Evolutionary conservation across 1,140 invertebrate species (phyloP), one percentile per base, ranked within the genome.

Genomic region (Brachionus asplanchnoidis): DNA sequence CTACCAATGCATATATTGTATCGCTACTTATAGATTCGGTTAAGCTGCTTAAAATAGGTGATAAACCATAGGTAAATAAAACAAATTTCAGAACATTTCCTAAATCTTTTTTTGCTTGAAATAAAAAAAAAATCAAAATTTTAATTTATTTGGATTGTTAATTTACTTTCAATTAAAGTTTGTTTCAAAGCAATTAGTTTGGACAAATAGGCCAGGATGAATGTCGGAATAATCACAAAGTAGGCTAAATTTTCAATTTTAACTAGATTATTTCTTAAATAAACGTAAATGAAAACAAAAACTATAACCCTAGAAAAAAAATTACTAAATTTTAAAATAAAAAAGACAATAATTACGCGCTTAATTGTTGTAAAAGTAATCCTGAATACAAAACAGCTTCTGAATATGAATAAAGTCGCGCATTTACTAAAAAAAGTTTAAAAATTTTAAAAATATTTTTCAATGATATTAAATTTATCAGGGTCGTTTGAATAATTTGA

Each of bases 21-120:
- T 99, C 96, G 1, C 96, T 98, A 87, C 95, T 97, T 0, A 98
- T 94, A 0, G 95, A 96, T 88, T 97, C 95, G 0, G 97, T 98
- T 42, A 98, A 90, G 0, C 95, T 97, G 89, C 97, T 95, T n/a
- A 98, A 89, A 28, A 97, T 92, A 0, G 96, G 95, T 0, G 95
- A 96, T 66, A 97, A 91, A 50, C 95, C 91, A 87, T 94, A 95
- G 26, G 94, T 94, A 88, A 96, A 94, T 0, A 93, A 91, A 3
- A 95, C 88, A 88, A 95, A 97, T 26, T 95, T 93, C 9, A 89
- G 17, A 23, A 86, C 86, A 65, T 88, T 90, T 85, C 89, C 89
- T 42, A 90, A 12, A 86, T 90, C 32, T 32, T 53, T 82, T 82
- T 36, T 44, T 8, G 36, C 79, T 82, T 68, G n/a, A n/a, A 28